Conservation (phyloP, 2,113 vertebrate species). For the Oryzias celebensis region DNA sequence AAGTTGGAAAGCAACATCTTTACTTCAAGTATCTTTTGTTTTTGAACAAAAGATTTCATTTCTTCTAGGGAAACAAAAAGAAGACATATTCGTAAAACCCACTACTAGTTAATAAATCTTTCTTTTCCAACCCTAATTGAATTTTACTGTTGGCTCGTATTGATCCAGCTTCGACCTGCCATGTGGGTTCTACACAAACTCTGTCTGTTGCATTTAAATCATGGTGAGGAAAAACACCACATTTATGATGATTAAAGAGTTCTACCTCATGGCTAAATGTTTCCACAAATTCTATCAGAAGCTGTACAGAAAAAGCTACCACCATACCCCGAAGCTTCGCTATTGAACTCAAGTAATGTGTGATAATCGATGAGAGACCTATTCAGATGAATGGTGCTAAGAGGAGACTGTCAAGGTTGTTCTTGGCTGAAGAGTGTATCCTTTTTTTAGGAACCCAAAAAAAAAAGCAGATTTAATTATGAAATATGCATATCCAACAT, state of each 20-base stretch:
- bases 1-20: no score
- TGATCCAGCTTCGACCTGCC: background rate
- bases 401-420: no score
- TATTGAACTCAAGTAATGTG: constrained; percentile 5
- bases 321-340: constrained; percentile 12
- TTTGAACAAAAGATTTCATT: constrained; percentile 19
- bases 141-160: constrained; percentile 4
- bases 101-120: background rate
- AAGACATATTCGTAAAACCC: constrained; percentile 1
- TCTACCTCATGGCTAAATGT: background rate
- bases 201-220: constrained; percentile 1
- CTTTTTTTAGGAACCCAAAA: no score
- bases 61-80: constrained; percentile 11
- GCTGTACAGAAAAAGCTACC: constrained; percentile 11
- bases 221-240: background rate
- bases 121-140: constrained; percentile 3
- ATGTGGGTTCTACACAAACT: background rate
- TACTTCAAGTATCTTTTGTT: no score
- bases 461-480: no score
- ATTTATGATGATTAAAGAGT: constrained; percentile 2
- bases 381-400: no score
- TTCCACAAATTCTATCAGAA: constrained; percentile 11
- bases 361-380: no score
- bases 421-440: no score
- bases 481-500: no score